Evolutionary conservation across 2,113 vertebrate genomes (phyloP), one percentile per base, ranked within the genome.

Genomic region (Alosa alosa): DNA sequence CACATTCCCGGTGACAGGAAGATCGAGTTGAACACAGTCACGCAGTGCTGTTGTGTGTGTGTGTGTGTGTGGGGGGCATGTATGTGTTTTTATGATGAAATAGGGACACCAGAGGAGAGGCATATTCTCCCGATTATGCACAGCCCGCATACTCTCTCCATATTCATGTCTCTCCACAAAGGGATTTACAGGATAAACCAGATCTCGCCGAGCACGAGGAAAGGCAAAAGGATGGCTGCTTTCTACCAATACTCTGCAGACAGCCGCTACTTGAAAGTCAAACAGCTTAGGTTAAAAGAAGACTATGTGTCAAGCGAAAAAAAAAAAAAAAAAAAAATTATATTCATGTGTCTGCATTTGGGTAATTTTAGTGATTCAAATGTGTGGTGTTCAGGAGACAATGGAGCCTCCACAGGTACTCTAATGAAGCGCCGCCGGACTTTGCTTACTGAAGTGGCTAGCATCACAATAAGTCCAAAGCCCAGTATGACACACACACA

Each of bases 11-110:
- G 57, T 81, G 83, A 84, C 78, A 82, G 52, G 44, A 84, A 52
- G 41, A 39, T 88, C 72, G 82, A 22, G 55, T 55, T 84, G 17
- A 86, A 86, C 68, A 81, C 83, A 75, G 18, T 47, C 55, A 20
- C 49, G n/a, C 31, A 81, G 47, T 31, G 55, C 55, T 22, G 18
- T 22, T 60, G 9, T 31, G 31, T 31, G 31, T 31, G 31, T 31
- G 31, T 31, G 31, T 31, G 31, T 31, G 41, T 2, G 41, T 0
- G 41, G 41, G 55, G 55, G 55, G 20, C 20, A 22, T 60, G 18
- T 60, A 60, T 60, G 55, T 60, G 55, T 60, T 60, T 44, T 22
- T 60, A 60, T 60, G 18, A 60, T 60, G 55, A 60, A 60, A 60
- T 6, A 20, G 4, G 6, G 6, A 6, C 55, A 60, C 55, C 55